Conservation (phyloP, 2,113 vertebrate genomes). For the Boulengeromyrus knoepffleri region DNA sequence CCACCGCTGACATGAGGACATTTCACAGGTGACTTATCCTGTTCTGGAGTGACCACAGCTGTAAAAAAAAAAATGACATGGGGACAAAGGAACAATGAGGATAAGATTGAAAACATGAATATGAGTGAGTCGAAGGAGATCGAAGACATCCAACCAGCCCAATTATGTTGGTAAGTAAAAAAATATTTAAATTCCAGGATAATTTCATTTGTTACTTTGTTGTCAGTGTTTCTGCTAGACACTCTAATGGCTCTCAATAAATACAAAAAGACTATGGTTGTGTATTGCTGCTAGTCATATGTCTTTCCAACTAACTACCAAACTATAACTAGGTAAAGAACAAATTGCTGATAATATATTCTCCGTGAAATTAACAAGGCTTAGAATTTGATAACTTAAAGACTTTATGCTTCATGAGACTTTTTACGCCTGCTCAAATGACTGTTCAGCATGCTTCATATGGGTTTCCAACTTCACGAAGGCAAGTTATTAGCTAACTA, state of each 20-base stretch:
- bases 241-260: not conserved
- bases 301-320: not conserved
- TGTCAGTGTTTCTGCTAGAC: not conserved
- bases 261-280: not conserved
- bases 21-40: slow-evolving; percentile 47
- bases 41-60: slow-evolving; percentile 60
- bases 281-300: not conserved
- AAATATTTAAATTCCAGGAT: not conserved
- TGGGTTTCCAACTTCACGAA: too few relatives aligned
- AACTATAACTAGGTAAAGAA: not conserved
- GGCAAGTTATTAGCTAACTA: too few relatives aligned
- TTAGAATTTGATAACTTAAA: too few relatives aligned
- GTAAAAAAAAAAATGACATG: slow-evolving; percentile 22
- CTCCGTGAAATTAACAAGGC: not conserved
- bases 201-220: not conserved
- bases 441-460: too few relatives aligned
- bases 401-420: not conserved
- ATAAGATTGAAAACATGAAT: not conserved
- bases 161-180: not conserved
- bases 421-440: not conserved
- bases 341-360: not conserved
- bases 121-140: not conserved
- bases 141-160: not conserved
- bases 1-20: slow-evolving; percentile 81
- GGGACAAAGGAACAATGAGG: not conserved